A percentile compares a stretch with the other conserved stretches of the same genome.
phyloP scores from a whole-genome alignment of 2,888 invertebrate species.

The Sarcophaga carnaria region DNA sequence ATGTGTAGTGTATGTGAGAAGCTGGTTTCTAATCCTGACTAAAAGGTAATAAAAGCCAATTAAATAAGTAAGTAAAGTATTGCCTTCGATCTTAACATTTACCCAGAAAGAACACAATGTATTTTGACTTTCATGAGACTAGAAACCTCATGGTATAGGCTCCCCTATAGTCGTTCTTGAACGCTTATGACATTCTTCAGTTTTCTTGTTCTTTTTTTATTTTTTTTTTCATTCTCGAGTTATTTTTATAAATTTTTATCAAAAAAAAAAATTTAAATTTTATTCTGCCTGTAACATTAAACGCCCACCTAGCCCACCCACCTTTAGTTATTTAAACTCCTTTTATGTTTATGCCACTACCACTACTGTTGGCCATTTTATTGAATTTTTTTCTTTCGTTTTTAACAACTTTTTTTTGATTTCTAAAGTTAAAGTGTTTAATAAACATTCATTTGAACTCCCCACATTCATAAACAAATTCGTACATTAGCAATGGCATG shows the following conservation, averaged over 20 bases:
- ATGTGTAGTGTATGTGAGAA: too few relatives aligned
- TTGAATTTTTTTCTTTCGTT: constrained; percentile 8
- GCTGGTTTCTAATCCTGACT: too few relatives aligned
- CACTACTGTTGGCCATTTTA: constrained; percentile 64
- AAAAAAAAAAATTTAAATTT: background rate
- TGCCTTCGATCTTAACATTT: too few relatives aligned
- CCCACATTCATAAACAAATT: background rate
- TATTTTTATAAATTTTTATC: background rate
- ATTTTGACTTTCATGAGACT: too few relatives aligned
- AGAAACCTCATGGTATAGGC: too few relatives aligned
- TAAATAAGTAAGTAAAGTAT: too few relatives aligned
- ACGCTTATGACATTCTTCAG: too few relatives aligned
- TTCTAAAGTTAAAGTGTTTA: constrained; percentile 37
- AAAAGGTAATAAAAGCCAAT: too few relatives aligned
- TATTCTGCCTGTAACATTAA: background rate
- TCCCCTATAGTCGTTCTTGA: too few relatives aligned
- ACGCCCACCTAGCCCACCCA: constrained; percentile 4
- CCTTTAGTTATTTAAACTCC: background rate
- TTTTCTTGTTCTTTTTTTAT: constrained; percentile 19
- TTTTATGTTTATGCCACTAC: background rate
- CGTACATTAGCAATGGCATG: background rate
- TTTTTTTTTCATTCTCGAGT: background rate
- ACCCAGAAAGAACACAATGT: too few relatives aligned
- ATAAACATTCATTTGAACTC: constrained; percentile 21
- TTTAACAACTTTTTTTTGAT: background rate